Percentiles rank a stretch among this genome's conserved stretches.
These are phyloP conservation scores for Hypsibius dujardini DNA, from an alignment of 1,140 invertebrate species.

Conservation along the genomic window DNA sequence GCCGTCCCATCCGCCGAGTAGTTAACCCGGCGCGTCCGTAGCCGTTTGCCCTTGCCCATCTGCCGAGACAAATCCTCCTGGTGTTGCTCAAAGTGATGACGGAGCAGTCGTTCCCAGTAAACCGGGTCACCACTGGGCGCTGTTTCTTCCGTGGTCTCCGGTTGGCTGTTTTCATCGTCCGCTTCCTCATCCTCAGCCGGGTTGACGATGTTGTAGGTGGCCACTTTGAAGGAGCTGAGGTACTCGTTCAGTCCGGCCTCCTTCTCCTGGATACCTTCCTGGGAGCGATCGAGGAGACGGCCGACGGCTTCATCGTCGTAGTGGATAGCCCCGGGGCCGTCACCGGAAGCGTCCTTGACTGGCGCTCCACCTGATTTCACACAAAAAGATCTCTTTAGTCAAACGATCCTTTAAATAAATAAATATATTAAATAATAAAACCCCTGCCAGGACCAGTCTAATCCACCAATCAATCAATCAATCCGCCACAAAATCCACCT, in stretches of 20 bases:
- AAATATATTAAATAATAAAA: too few relatives aligned
- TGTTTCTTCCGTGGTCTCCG: constrained; percentile 94
- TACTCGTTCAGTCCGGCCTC: constrained; percentile 99
- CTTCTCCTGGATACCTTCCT: constrained; percentile 87
- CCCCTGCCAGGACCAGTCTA: too few relatives aligned
- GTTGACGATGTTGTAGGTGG: constrained; percentile 62
- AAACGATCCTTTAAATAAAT: too few relatives aligned
- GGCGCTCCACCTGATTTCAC: too few relatives aligned
- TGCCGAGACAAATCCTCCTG: constrained; percentile 82
- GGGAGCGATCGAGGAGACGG: constrained; percentile 75
- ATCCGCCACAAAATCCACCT: too few relatives aligned
- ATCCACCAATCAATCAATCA: too few relatives aligned
- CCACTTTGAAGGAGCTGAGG: constrained; percentile 88
- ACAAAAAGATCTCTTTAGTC: too few relatives aligned
- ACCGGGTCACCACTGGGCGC: constrained; percentile 92
- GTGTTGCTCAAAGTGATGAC: constrained; percentile 98
- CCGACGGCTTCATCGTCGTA: constrained; percentile 90
- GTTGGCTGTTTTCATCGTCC: constrained; percentile 47
- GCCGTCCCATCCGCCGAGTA: constrained; percentile 25
- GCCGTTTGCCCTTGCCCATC: constrained; percentile 64
- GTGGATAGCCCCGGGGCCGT: constrained; percentile 49
- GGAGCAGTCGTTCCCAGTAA: constrained; percentile 94
- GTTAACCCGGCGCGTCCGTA: constrained; percentile 54
- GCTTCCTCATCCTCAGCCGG: constrained; percentile 52
- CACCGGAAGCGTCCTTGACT: neutral